These are phyloP conservation scores for Pygmarrhopalites habei DNA, from an alignment of 1,140 invertebrate species.

Conservation along the genomic window DNA sequence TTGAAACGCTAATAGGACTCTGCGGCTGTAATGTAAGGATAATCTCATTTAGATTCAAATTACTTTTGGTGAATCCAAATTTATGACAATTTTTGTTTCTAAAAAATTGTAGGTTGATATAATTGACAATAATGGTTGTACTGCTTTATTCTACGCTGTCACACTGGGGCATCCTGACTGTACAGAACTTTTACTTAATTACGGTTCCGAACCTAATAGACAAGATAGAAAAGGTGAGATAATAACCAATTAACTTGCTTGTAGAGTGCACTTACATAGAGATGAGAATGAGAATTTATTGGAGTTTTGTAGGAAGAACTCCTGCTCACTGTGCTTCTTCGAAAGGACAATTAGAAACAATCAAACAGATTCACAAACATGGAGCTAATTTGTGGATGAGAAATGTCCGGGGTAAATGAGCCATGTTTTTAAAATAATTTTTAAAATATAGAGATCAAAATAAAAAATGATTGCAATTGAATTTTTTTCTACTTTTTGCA, in stretches of 20 bases:
- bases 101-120: too few relatives aligned
- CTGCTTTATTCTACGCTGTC: constrained; percentile 91
- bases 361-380: constrained; percentile 67
- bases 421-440: too few relatives aligned
- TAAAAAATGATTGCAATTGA: too few relatives aligned
- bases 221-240: constrained; percentile 81
- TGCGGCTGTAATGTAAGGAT: constrained; percentile 75
- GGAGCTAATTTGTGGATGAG: constrained; percentile 85
- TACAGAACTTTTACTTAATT: constrained; percentile 75
- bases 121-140: constrained; percentile 71
- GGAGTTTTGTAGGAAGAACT: constrained; percentile 42
- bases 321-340: constrained; percentile 82
- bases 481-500: too few relatives aligned
- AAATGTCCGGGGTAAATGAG: constrained; percentile 78
- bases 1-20: constrained; percentile 81
- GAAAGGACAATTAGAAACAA: constrained; percentile 83
- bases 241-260: too few relatives aligned
- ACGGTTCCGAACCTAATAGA: constrained; percentile 81
- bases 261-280: constrained; percentile 44
- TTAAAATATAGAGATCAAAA: too few relatives aligned
- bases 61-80: too few relatives aligned
- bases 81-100: constrained; percentile 59
- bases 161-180: constrained; percentile 91
- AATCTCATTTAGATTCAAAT: too few relatives aligned
- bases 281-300: not conserved